phyloP scores from a whole-genome alignment of 2,797 vertebrate genomes.

The Babyrousa celebensis region DNA sequence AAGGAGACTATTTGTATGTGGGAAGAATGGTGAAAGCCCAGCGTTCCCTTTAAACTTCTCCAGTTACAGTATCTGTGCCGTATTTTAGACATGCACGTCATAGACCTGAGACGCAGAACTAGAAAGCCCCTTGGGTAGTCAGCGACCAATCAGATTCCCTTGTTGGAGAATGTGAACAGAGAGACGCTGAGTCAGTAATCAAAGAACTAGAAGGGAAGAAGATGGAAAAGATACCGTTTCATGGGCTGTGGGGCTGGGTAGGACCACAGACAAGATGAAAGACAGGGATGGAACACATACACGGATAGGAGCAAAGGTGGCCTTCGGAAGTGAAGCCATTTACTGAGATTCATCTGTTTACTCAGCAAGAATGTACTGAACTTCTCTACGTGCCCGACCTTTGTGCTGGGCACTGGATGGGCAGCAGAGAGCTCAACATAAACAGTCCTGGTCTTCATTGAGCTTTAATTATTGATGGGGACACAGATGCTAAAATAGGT shows the following conservation, averaged over 20 bases:
- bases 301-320: neutral
- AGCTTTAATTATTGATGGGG: neutral
- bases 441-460: fast-evolving
- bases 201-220: neutral
- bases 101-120: neutral
- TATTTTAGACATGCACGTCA: neutral
- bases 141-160: neutral
- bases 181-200: neutral
- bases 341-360: neutral
- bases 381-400: fast-evolving
- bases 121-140: neutral
- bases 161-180: neutral
- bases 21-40: neutral
- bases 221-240: neutral
- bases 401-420: neutral
- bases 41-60: neutral
- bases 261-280: neutral
- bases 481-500: neutral
- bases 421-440: neutral
- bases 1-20: no score
- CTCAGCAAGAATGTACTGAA: fast-evolving
- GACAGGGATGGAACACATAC: neutral
- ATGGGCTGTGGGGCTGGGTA: no score
- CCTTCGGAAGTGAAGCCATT: neutral
- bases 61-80: neutral